Evolutionary conservation across 2,113 vertebrate species (phyloP).

Genomic region (Meles meles): DNA sequence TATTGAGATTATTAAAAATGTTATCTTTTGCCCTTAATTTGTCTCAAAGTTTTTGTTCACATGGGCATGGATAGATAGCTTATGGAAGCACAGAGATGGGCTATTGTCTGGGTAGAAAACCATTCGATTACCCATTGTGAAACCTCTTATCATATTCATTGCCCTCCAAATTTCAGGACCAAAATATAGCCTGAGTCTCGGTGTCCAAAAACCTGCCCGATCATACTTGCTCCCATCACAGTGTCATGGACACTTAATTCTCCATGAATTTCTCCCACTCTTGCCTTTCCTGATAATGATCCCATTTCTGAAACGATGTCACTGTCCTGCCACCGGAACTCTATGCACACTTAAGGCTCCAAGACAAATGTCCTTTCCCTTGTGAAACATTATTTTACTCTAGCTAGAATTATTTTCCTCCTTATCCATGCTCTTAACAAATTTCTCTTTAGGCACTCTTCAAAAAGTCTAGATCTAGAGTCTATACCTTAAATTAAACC

Average conservation of each 20-base stretch:
- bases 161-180: not conserved
- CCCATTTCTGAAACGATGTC: not conserved
- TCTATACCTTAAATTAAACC: not conserved
- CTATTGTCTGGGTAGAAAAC: not conserved
- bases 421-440: not conserved
- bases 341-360: not conserved
- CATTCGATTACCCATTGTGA: not conserved
- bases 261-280: not conserved
- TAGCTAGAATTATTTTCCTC: not conserved
- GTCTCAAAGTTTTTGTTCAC: not conserved
- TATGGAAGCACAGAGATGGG: not conserved
- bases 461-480: not conserved
- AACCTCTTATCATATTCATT: not conserved
- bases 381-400: not conserved
- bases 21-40: not conserved
- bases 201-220: not conserved
- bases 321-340: not conserved
- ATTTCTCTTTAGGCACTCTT: not conserved
- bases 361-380: not conserved
- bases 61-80: not conserved
- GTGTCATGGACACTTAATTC: not conserved
- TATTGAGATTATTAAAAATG: not conserved
- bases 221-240: not conserved
- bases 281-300: not conserved
- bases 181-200: not conserved